phyloP scores from a whole-genome alignment of 1,140 invertebrate species.

The Drosophila willistoni region DNA sequence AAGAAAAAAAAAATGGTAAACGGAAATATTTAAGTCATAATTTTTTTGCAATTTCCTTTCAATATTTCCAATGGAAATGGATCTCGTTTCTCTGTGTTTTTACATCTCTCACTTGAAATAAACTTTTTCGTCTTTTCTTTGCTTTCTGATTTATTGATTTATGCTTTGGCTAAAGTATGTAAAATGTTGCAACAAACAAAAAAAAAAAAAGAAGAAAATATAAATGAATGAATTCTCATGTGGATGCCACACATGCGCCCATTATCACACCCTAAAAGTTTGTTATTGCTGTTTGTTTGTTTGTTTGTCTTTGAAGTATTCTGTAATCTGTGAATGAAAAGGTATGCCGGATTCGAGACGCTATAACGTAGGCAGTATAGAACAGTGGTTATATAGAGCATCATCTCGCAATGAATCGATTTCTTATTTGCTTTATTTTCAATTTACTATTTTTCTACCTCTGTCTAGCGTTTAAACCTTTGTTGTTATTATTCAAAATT shows the following conservation, averaged over 20 bases:
- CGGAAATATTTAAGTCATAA: background rate
- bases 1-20: background rate
- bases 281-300: background rate
- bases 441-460: too few relatives aligned
- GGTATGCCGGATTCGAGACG: background rate
- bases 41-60: background rate
- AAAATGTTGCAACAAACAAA: background rate
- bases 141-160: constrained; percentile 66
- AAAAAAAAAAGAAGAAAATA: background rate
- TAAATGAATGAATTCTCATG: constrained; percentile 61
- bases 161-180: constrained; percentile 49
- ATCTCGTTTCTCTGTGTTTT: background rate
- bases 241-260: constrained; percentile 68
- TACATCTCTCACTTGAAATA: background rate
- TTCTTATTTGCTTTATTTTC: too few relatives aligned
- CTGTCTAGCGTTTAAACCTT: too few relatives aligned
- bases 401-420: too few relatives aligned
- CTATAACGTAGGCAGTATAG: too few relatives aligned
- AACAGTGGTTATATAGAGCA: too few relatives aligned
- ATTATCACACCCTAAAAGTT: constrained; percentile 57
- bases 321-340: background rate
- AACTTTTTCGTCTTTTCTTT: constrained; percentile 3
- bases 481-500: too few relatives aligned
- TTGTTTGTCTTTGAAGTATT: constrained; percentile 1
- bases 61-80: background rate